These are phyloP conservation scores for Machimus atricapillus DNA, from an alignment of 2,888 invertebrate species.

Conservation along the genomic window DNA sequence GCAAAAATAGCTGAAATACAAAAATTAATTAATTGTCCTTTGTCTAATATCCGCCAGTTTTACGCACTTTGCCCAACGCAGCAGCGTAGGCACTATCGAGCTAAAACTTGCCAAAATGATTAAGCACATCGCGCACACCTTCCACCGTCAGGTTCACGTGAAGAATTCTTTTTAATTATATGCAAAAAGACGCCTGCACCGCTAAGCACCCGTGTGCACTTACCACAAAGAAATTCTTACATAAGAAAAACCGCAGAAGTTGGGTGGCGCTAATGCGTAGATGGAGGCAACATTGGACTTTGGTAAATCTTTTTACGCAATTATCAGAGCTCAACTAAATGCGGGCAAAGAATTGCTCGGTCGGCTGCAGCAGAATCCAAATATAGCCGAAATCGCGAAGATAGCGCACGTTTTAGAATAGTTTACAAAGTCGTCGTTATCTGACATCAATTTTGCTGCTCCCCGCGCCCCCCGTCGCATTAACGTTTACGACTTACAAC, in stretches of 20 bases:
- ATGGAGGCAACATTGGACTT: slow-evolving; percentile 12
- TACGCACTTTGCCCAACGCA: neutral
- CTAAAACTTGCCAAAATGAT: neutral
- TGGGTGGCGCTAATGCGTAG: slow-evolving; percentile 7
- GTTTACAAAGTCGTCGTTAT: neutral
- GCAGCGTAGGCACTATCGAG: neutral
- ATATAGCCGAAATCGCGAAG: neutral
- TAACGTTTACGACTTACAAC: neutral
- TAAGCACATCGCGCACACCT: neutral
- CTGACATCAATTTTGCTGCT: neutral
- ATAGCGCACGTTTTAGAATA: neutral
- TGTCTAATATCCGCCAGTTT: neutral
- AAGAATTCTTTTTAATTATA: neutral
- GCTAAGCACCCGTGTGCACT: neutral
- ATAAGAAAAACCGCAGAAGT: neutral
- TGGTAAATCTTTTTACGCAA: slow-evolving; percentile 36
- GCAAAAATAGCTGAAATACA: neutral
- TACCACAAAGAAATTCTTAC: neutral
- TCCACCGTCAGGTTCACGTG: neutral
- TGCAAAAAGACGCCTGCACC: neutral
- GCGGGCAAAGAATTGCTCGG: neutral
- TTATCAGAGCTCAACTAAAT: neutral
- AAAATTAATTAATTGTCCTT: neutral
- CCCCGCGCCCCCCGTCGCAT: neutral
- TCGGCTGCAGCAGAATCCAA: neutral